Base-by-base conservation (phyloP, 2,113 vertebrate genomes). In the Saccopteryx leptura region DNA sequence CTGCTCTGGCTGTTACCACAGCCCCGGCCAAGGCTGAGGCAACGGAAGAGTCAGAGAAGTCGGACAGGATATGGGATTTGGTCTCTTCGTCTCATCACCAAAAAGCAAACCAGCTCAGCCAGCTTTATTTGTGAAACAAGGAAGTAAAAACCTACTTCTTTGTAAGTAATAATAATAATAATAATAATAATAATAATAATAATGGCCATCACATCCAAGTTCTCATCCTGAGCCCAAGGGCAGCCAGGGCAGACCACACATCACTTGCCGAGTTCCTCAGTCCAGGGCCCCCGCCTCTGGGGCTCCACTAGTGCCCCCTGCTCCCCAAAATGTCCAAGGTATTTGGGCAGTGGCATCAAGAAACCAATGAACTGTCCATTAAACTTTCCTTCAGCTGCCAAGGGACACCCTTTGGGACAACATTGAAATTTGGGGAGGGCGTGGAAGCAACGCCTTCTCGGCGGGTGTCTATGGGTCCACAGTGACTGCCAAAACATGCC, bases 331-430 rank as follows among this genome's bases (percentile, higher is more conserved):
- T 50, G 10, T 92, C 69, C 71, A 71, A 56, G 24, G 26, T 85
- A 93, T 79, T 88, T 81, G 92, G 96, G 97, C 65, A 3, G 1
- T 13, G 94, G 74, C 93, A 80, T 74, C n/a, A 88, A 85, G 74
- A 86, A 85, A 71, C 79, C 48, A 4, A 5, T 50, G 83, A 88
- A 96, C 54, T 2, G 15, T 31, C 84, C 83, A 69, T 8, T 18
- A 88, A 95, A 93, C 58, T 33, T 0, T 83, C 90, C 84, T 61
- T 60, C 33, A 56, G 85, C 94, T 89, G 95, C 92, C 93, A 83
- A 82, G 93, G 61, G 72, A 75, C 89, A 0, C 0, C 96, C 94
- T 94, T 63, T 69, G 92, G 93, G 96, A 75, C 63, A 92, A 58
- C 46, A 52, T 17, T 63, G 93, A 95, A 95, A 85, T 6, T 60